Evolutionary conservation across 1,140 invertebrate species (phyloP), one percentile per base, ranked within the genome.

Genomic region (Helicoverpa armigera): DNA sequence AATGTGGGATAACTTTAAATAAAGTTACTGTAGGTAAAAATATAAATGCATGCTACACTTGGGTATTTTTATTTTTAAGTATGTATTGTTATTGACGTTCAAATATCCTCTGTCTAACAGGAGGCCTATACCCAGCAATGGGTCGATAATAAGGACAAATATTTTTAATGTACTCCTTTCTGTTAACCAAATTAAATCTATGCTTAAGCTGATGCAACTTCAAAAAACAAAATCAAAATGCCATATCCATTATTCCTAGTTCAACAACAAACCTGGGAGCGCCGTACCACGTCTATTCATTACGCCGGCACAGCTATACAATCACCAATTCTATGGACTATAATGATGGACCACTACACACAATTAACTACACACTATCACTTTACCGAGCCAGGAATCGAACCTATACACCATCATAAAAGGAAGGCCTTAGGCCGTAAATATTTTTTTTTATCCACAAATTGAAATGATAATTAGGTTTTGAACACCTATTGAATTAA

Each of bases 311-410:
- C 70, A 58, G 81, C 75, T 81, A 60, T 83, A 75, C 82, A 86
- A 86, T 86, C 82, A 86, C 75, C 84, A 82, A 86, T 86, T 82
- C 81, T 80, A 86, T 86, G 84, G 76, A 12, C 79, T 16, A 72
- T 83, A 83, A 86, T 86, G 78, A 80, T 54, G 23, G 43, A 48
- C 82, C 69, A 73, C 65, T 72, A 51, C 10, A 67, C 35, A 70
- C 74, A 83, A 85, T 85, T 80, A 83, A 78, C 65, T 60, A 80
- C 83, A 76, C 75, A 79, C 35, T 35, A 35, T 35, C 35, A 35
- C 35, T 35, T 80, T 81, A 77, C 70, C 14, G 54, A 65, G 56
- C 12, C 58, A 50, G 11, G 43, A 77, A 77, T 65, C 69, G 79
- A 74, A 63, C 18, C 35, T 29, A 18, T 35, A 51, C 50, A 35